Percentiles rank a stretch among this genome's conserved stretches.
These are phyloP conservation scores for Tetheella fluctuosa DNA, from an alignment of 2,888 invertebrate genomes.

Conservation along the genomic window DNA sequence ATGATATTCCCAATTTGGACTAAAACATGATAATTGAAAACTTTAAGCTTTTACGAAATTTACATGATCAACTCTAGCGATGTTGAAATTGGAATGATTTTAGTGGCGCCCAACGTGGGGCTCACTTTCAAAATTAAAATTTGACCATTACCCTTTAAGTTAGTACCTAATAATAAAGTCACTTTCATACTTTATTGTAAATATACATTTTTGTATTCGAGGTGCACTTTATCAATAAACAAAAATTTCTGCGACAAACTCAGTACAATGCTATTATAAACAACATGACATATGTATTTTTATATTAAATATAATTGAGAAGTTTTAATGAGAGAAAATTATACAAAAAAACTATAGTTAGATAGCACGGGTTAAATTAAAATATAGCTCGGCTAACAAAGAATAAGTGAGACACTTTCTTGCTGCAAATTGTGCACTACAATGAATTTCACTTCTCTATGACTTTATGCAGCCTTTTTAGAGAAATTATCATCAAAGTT, in stretches of 20 bases:
- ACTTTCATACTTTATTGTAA: too few species aligned
- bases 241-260: too few species aligned
- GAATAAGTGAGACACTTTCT: slow-evolving; percentile 4
- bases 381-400: neutral
- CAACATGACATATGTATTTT: too few species aligned
- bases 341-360: neutral
- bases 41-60: too few species aligned
- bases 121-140: neutral
- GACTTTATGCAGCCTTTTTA: slow-evolving; percentile 1
- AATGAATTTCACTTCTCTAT: neutral
- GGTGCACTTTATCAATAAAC: too few species aligned
- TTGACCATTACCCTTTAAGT: too few species aligned
- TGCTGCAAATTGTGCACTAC: slow-evolving; percentile 1
- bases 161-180: too few species aligned
- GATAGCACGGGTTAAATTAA: neutral
- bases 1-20: too few species aligned
- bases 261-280: too few species aligned
- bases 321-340: neutral
- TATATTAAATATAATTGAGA: neutral
- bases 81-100: neutral
- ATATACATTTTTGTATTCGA: neutral
- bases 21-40: too few species aligned
- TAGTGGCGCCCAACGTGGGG: slow-evolving; percentile 8
- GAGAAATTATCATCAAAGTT: neutral
- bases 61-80: too few species aligned